phyloP scores from a whole-genome alignment of 2,888 invertebrate genomes.

The Dusona sp. region DNA sequence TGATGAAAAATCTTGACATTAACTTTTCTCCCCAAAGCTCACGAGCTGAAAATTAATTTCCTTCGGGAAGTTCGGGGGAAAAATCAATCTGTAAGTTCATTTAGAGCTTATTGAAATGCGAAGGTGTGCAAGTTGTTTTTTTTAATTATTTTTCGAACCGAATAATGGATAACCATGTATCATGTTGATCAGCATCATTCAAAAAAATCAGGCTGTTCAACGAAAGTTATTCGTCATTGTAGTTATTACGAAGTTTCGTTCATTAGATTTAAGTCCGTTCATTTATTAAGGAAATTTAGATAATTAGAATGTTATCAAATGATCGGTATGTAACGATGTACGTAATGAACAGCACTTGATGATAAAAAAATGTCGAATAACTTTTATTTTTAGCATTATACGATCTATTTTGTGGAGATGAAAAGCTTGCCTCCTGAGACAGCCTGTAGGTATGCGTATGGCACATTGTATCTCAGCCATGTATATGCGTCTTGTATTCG shows the following conservation, averaged over 20 bases:
- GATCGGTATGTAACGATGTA: too few relatives aligned
- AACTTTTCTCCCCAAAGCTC: not conserved
- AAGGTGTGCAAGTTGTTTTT: not conserved
- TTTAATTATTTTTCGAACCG: not conserved
- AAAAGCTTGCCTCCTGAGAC: not conserved
- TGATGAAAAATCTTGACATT: conserved; percentile 1
- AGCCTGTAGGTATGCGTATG: not conserved
- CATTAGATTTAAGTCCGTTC: too few relatives aligned
- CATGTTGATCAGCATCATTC: not conserved
- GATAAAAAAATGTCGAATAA: not conserved
- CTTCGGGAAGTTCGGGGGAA: not conserved
- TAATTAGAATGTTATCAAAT: too few relatives aligned
- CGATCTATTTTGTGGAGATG: not conserved
- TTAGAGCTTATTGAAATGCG: not conserved
- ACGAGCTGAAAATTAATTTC: not conserved
- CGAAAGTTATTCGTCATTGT: too few relatives aligned
- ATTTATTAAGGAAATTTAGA: too few relatives aligned
- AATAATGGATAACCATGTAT: not conserved
- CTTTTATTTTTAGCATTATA: not conserved
- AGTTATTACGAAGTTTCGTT: too few relatives aligned
- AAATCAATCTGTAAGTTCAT: not conserved
- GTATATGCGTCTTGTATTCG: conserved; percentile 26
- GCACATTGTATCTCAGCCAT: conserved; percentile 30
- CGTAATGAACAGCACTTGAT: not conserved
- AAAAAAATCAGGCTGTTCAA: too few relatives aligned